Conservation (phyloP, 2,797 vertebrate genomes). For the Scolopax rusticola region DNA sequence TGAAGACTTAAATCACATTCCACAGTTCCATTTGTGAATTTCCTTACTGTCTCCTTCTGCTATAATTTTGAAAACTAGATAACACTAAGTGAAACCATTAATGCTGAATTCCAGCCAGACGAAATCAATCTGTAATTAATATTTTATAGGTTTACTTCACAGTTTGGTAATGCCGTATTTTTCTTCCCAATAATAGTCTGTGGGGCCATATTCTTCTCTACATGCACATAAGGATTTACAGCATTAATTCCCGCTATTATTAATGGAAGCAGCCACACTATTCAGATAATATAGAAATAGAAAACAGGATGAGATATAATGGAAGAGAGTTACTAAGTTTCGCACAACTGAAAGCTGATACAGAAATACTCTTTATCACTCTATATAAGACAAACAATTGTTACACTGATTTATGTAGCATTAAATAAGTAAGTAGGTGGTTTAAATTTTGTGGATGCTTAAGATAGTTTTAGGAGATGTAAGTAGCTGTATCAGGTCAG, state of each 20-base stretch:
- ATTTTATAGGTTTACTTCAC: constrained; percentile 73
- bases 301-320: background rate
- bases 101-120: constrained; percentile 64
- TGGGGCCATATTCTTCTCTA: background rate
- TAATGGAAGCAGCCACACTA: background rate
- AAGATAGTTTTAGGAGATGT: background rate
- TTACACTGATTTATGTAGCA: background rate
- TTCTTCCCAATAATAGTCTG: constrained; percentile 8
- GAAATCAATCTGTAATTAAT: constrained; percentile 78
- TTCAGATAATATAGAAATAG: constrained; percentile 2
- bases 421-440: background rate
- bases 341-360: background rate
- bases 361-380: background rate
- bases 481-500: background rate
- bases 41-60: background rate
- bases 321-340: background rate
- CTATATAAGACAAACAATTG: background rate
- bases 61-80: constrained; percentile 48
- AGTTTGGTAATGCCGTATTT: constrained; percentile 6
- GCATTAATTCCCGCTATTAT: background rate
- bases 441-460: background rate
- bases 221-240: background rate
- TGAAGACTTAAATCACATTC: background rate
- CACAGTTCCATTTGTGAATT: background rate
- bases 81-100: constrained; percentile 69